Evolutionary conservation across 2,797 vertebrate species (phyloP).

Genomic region (Dicrostonyx torquatus): DNA sequence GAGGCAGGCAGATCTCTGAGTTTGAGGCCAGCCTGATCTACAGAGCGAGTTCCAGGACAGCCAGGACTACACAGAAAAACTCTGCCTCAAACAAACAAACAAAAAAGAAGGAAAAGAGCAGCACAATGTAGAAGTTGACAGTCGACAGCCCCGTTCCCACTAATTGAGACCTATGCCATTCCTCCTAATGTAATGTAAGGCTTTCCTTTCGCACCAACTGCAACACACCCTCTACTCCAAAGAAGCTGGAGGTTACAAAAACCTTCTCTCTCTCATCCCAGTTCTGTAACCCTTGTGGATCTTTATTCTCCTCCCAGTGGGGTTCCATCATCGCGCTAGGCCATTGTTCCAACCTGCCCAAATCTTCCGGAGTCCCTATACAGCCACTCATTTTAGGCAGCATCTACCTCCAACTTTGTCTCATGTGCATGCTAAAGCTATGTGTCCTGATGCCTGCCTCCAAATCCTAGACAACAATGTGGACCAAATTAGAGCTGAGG

Average conservation of each 20-base stretch:
- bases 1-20: background rate
- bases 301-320: background rate
- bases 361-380: background rate
- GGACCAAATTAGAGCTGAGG: background rate
- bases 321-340: background rate
- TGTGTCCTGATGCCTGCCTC: background rate
- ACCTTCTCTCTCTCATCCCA: background rate
- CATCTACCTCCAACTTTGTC: background rate
- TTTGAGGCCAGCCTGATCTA: background rate
- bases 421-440: background rate
- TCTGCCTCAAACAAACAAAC: background rate
- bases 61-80: background rate
- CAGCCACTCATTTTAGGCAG: background rate
- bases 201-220: background rate
- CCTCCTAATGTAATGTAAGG: background rate
- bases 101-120: background rate
- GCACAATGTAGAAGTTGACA: background rate
- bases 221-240: background rate
- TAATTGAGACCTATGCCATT: background rate
- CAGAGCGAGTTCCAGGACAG: background rate
- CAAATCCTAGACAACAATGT: background rate
- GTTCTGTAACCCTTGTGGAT: background rate
- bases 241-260: background rate
- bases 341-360: constrained; percentile 1
- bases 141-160: background rate